Conservation (phyloP, 1,140 invertebrate species). For the Polyergus mexicanus region DNA sequence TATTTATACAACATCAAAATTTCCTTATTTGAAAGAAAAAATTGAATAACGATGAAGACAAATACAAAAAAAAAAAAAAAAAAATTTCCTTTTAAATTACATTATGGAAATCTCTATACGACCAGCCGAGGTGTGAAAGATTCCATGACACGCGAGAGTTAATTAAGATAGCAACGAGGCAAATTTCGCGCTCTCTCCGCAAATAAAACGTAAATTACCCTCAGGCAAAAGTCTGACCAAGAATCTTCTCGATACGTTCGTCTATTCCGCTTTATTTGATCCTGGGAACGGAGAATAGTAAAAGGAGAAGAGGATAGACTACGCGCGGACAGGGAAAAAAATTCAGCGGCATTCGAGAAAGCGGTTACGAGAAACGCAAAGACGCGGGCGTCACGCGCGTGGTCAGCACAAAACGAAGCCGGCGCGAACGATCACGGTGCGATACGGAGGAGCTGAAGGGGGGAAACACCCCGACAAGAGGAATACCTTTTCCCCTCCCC, state of each 20-base stretch:
- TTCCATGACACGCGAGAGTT: neutral
- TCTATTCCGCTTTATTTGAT: constrained; percentile 1
- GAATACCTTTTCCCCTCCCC: constrained; percentile 40
- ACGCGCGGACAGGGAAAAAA: neutral
- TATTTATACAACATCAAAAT: constrained; percentile 23
- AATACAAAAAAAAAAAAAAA: neutral
- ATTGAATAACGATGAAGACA: constrained; percentile 1
- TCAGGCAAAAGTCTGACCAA: neutral
- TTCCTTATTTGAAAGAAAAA: neutral
- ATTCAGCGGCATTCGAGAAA: constrained; percentile 40
- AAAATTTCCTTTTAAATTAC: neutral
- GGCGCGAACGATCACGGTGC: constrained; percentile 5
- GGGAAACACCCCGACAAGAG: constrained; percentile 24
- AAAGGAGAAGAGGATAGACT: neutral
- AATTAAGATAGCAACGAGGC: constrained; percentile 11
- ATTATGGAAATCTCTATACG: neutral
- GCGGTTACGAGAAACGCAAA: constrained; percentile 2
- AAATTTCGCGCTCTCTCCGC: neutral
- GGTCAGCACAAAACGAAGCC: constrained; percentile 20
- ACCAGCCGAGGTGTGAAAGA: neutral
- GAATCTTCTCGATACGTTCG: neutral
- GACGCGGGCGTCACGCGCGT: neutral
- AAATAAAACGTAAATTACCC: neutral
- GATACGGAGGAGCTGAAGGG: neutral
- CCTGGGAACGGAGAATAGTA: neutral